Evolutionary conservation across 1,140 invertebrate species (phyloP).

Genomic region (Bombus huntii): DNA sequence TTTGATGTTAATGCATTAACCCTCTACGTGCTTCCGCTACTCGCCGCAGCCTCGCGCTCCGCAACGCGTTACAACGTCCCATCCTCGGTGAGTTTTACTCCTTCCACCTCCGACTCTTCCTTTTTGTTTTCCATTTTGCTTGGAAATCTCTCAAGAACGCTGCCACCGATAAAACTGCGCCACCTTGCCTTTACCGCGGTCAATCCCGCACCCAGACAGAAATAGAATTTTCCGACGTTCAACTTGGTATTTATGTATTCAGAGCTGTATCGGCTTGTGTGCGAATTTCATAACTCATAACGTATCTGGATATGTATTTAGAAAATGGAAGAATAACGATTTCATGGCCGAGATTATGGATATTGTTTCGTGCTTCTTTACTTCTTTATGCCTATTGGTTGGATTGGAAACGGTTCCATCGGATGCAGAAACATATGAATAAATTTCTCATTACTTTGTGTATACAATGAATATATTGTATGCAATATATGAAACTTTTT

Average conservation of each 20-base stretch:
- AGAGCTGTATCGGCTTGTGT: background rate
- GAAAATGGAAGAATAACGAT: too few species aligned
- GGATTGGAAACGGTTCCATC: too few species aligned
- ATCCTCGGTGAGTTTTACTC: background rate
- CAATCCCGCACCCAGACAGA: background rate
- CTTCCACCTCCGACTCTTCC: background rate
- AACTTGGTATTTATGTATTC: background rate
- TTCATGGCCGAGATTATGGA: too few species aligned
- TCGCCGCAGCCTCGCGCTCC: conserved; percentile 36
- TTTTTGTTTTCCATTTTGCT: conserved; percentile 20
- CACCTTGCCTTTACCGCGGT: background rate
- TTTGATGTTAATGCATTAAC: conserved; percentile 79
- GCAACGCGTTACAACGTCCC: conserved; percentile 7
- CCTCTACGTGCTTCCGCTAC: conserved; percentile 56
- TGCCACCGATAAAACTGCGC: background rate
- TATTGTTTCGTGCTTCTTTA: too few species aligned
- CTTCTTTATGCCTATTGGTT: too few species aligned
- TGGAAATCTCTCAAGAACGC: conserved; percentile 17
- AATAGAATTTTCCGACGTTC: background rate
- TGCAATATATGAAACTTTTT: too few species aligned
- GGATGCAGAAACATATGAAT: too few species aligned
- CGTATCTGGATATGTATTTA: too few species aligned
- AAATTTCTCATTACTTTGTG: too few species aligned
- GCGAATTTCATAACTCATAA: too few species aligned
- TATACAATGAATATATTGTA: too few species aligned